Evolutionary conservation across 2,888 invertebrate species (phyloP), one percentile per base, ranked within the genome.

Genomic region (Andrena minutula): DNA sequence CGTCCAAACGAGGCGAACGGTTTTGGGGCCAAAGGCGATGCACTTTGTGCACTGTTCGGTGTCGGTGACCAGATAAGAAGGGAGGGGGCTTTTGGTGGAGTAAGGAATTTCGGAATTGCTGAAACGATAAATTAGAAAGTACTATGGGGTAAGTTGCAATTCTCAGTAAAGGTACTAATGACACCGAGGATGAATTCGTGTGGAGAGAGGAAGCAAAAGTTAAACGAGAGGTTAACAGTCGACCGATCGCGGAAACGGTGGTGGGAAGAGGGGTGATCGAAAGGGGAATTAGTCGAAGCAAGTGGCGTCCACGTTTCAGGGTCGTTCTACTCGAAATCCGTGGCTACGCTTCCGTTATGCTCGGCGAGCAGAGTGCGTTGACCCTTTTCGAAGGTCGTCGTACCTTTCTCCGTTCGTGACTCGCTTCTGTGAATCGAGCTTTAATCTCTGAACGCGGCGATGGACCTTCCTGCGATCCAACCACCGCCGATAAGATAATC

Each of bases 381-480:
- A 88, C 86, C 87, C 83, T 88, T 88, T 88, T 88, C 84, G 87
- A 88, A 84, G 87, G 86, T 86, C 87, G 84, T 88, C 86, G 86
- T 81, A 88, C 86, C 88, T 83, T 88, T 88, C 84, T 75, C 81
- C 79, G 73, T 86, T 86, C 82, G 86, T 84, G 79, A 82, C 79
- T 78, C 79, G 82, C 72, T 74, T 79, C 79, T 79, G 71, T 70
- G 82, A 75, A 81, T 71, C 87, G 83, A 78, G 79, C 83, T 83
- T 41, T 87, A 82, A 87, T 82, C 83, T 81, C 72, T 32, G 63
- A 28, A 28, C 51, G 49, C 28, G 10, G 26, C 56, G 64, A 51
- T 69, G 58, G 66, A 64, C 41, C 64, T 30, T 12, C 65, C 41
- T 23, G 7, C 49, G 12, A 32, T 6, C 6, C 30, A 10, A 26